Conservation (phyloP, 2,113 vertebrate species). For the Holacanthus passer region DNA sequence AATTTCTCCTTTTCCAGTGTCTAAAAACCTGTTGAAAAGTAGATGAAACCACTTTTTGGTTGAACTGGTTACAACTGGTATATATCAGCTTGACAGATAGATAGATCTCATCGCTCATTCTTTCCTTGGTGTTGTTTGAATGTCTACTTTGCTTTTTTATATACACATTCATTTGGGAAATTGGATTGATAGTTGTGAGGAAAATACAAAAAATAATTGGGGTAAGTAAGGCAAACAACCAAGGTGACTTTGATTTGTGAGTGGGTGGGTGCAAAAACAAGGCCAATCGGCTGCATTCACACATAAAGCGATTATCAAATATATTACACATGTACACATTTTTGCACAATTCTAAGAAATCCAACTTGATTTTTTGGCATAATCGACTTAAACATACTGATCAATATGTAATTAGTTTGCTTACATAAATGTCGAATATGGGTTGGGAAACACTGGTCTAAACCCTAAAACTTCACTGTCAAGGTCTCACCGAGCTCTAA, state of each 20-base stretch:
- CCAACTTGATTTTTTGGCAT: constrained; percentile 85
- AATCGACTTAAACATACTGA: constrained; percentile 80
- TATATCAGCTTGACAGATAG: neutral
- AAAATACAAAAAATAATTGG: no score
- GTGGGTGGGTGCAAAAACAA: constrained; percentile 71
- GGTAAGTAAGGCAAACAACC: constrained; percentile 79
- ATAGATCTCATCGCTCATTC: no score
- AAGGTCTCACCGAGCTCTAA: constrained; percentile 11
- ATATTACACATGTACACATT: constrained; percentile 82
- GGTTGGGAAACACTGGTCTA: neutral
- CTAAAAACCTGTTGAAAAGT: neutral
- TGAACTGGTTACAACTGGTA: neutral
- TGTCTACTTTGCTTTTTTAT: no score
- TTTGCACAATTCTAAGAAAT: constrained; percentile 76
- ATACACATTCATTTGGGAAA: no score
- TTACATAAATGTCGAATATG: constrained; percentile 81
- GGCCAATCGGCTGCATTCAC: constrained; percentile 70
- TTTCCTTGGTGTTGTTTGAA: no score
- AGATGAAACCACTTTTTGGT: neutral
- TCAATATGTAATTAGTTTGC: constrained; percentile 71
- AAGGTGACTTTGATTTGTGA: constrained; percentile 66
- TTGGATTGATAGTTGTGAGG: no score
- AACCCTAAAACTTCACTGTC: neutral
- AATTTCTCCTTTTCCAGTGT: neutral
- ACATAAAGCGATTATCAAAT: constrained; percentile 79